phyloP scores from a whole-genome alignment of 2,888 invertebrate genomes.

The Volucella zonaria region DNA sequence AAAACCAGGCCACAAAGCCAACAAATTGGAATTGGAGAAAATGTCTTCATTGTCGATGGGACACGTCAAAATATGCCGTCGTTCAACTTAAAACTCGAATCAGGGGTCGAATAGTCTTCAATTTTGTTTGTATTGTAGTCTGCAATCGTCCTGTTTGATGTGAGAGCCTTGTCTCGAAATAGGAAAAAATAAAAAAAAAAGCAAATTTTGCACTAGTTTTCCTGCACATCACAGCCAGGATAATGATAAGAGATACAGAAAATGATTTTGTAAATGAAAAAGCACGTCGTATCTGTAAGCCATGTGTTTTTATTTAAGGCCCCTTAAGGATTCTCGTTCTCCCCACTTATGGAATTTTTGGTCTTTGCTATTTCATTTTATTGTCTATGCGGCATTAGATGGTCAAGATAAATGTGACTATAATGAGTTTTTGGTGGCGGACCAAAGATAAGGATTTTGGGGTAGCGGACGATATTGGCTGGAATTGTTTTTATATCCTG shows the following conservation, averaged over 20 bases:
- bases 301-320: conserved; percentile 7
- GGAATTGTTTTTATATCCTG: conserved; percentile 57
- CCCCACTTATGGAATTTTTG: conserved; percentile 66
- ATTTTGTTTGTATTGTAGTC: conserved; percentile 22
- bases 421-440: conserved; percentile 74
- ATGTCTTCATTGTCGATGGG: conserved; percentile 42
- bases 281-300: conserved; percentile 21
- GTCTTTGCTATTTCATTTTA: conserved; percentile 43
- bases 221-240: neutral
- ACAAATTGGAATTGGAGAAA: conserved; percentile 47
- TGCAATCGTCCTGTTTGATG: conserved; percentile 47
- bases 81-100: conserved; percentile 54
- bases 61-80: conserved; percentile 23
- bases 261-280: conserved; percentile 44
- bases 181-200: conserved; percentile 29
- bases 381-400: conserved; percentile 59
- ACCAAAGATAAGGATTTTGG: conserved; percentile 39
- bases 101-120: conserved; percentile 47
- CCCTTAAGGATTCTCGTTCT: conserved; percentile 46
- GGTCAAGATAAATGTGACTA: conserved; percentile 70
- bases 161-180: conserved; percentile 30
- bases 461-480: neutral
- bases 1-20: conserved; percentile 45
- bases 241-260: neutral
- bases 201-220: conserved; percentile 33